These are phyloP conservation scores for Lagria hirta DNA, from an alignment of 2,888 invertebrate genomes.

Conservation along the genomic window DNA sequence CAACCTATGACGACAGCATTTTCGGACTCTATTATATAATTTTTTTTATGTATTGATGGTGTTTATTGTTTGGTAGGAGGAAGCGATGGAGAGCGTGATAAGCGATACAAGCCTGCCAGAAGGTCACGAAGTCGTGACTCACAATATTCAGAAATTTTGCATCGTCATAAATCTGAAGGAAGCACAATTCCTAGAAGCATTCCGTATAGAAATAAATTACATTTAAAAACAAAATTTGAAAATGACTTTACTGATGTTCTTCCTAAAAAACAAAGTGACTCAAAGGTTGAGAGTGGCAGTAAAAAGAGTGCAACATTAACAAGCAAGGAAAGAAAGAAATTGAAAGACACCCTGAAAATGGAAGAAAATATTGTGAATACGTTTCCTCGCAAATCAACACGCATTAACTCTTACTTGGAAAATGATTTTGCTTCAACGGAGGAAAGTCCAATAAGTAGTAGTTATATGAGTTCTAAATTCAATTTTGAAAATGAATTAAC, in stretches of 20 bases:
- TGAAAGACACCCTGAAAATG: slow-evolving; percentile 45
- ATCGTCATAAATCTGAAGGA: slow-evolving; percentile 47
- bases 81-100: slow-evolving; percentile 61
- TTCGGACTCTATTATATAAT: not conserved
- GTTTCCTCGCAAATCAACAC: slow-evolving; percentile 49
- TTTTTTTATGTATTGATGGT: slow-evolving; percentile 3
- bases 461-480: slow-evolving; percentile 37
- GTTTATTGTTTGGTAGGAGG: slow-evolving; percentile 48
- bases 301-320: slow-evolving; percentile 43
- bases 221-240: slow-evolving; percentile 55
- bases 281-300: slow-evolving; percentile 37
- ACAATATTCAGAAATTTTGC: slow-evolving; percentile 48
- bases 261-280: slow-evolving; percentile 35
- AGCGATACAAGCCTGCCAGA: slow-evolving; percentile 56
- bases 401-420: slow-evolving; percentile 64
- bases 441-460: slow-evolving; percentile 39
- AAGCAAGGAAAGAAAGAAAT: slow-evolving; percentile 43
- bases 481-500: slow-evolving; percentile 48
- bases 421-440: slow-evolving; percentile 66
- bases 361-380: slow-evolving; percentile 43
- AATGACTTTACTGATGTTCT: slow-evolving; percentile 60
- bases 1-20: too few relatives aligned
- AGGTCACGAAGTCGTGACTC: slow-evolving; percentile 55
- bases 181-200: slow-evolving; percentile 35
- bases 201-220: slow-evolving; percentile 41